A percentile compares a stretch with the other conserved stretches of the same genome.
These are phyloP conservation scores for Epinotia nisella DNA, from an alignment of 2,888 invertebrate species.

Conservation along the genomic window DNA sequence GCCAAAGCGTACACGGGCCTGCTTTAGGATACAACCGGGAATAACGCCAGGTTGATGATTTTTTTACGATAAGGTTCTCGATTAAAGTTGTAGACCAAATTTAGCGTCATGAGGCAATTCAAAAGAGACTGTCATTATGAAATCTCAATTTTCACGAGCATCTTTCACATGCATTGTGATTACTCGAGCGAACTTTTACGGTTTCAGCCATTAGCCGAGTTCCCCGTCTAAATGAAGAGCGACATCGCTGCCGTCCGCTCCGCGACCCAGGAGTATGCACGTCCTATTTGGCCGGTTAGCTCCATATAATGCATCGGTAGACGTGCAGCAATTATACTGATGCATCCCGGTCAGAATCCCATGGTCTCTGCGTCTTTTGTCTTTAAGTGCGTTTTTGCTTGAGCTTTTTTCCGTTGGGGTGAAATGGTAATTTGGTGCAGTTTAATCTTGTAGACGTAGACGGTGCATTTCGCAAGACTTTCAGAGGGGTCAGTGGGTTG, in stretches of 20 bases:
- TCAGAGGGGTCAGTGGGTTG: constrained; percentile 43
- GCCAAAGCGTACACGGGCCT: no score
- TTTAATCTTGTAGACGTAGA: constrained; percentile 37
- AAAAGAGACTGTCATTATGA: constrained; percentile 12
- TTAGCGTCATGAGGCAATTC: background rate
- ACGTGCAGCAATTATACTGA: background rate
- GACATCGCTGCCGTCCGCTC: background rate
- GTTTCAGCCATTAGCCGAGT: constrained; percentile 32
- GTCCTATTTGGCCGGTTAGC: constrained; percentile 34
- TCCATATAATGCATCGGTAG: constrained; percentile 39
- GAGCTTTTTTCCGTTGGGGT: no score
- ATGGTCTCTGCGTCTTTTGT: background rate
- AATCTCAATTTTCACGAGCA: constrained; percentile 16
- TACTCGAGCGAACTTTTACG: constrained; percentile 30
- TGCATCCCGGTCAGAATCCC: background rate
- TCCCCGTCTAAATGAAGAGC: constrained; percentile 1
- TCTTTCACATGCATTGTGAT: constrained; percentile 34
- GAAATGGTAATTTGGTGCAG: constrained; percentile 1
- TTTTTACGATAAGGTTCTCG: no score
- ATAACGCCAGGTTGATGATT: no score
- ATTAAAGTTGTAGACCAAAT: no score
- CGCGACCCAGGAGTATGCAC: background rate
- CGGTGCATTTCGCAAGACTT: constrained; percentile 42
- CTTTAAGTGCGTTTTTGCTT: background rate
- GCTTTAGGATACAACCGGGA: no score